phyloP scores from a whole-genome alignment of 35 echinoderm and acorn worm species.

The Heliocidaris erythrogramma region DNA sequence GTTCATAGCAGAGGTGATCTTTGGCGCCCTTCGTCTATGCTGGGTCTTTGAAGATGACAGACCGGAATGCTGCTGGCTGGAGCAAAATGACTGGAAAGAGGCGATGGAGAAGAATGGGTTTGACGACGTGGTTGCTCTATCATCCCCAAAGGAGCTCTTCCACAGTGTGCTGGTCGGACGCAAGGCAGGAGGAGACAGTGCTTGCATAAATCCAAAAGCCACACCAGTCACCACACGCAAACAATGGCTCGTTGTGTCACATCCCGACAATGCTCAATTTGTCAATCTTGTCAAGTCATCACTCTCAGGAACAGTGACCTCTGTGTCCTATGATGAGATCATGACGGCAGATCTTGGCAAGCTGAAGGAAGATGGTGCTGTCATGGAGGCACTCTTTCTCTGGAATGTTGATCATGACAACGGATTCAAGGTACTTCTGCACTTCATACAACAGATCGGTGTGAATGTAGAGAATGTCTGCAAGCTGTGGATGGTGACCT shows the following conservation, averaged over 20 bases:
- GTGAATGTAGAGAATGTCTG: conserved; percentile 57
- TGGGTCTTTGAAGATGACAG: conserved; percentile 79
- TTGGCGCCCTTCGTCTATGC: conserved; percentile 84
- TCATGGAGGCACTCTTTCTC: conserved; percentile 59
- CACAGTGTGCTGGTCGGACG: conserved; percentile 79
- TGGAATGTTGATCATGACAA: conserved; percentile 54
- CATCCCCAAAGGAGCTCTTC: conserved; percentile 81
- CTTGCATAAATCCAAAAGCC: conserved; percentile 3
- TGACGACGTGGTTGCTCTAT: conserved; percentile 71
- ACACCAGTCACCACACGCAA: conserved; percentile 39
- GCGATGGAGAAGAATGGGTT: conserved; percentile 63
- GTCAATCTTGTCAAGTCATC: conserved; percentile 17
- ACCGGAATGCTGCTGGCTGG: conserved; percentile 82
- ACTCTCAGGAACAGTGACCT: conserved; percentile 25
- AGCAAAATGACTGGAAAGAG: conserved; percentile 62
- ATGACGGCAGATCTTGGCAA: conserved; percentile 35
- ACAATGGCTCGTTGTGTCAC: conserved; percentile 64
- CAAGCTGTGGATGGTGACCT: conserved; percentile 72
- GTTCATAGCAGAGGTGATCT: conserved; percentile 81
- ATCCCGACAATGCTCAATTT: conserved; percentile 46
- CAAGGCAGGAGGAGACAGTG: conserved; percentile 51
- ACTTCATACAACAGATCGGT: conserved; percentile 56
- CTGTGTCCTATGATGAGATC: conserved; percentile 45
- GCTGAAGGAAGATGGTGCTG: conserved; percentile 25
- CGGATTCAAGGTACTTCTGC: conserved; percentile 52